A percentile compares a stretch with the other conserved stretches of the same genome.
Conservation (phyloP, 1,140 invertebrate genomes). For the Contarinia nasturtii region DNA sequence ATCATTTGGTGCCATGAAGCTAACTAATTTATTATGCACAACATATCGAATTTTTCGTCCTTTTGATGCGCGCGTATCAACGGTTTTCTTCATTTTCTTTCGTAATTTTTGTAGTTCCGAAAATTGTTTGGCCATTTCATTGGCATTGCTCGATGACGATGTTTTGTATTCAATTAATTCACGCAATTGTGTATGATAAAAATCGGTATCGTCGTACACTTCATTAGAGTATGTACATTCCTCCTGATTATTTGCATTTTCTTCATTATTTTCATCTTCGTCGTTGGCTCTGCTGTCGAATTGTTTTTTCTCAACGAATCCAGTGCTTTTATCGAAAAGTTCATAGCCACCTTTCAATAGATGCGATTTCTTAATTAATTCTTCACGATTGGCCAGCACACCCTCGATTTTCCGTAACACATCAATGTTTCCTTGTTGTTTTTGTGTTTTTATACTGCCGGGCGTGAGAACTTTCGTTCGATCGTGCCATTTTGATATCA, state of each 20-base stretch:
- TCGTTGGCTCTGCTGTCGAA: constrained; percentile 2
- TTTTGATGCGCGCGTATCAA: constrained; percentile 83
- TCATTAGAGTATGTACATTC: constrained; percentile 41
- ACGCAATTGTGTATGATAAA: constrained; percentile 81
- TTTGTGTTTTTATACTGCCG: constrained; percentile 33
- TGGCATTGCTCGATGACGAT: constrained; percentile 58
- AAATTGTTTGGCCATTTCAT: constrained; percentile 65
- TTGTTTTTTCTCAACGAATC: constrained; percentile 19
- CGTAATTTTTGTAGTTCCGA: constrained; percentile 78
- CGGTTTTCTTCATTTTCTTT: constrained; percentile 74
- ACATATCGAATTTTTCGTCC: constrained; percentile 78
- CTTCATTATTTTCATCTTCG: constrained; percentile 15
- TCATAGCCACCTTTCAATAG: constrained; percentile 54
- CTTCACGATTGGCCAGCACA: constrained; percentile 54
- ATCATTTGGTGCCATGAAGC: constrained; percentile 78
- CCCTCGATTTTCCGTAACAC: constrained; percentile 75
- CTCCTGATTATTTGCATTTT: constrained; percentile 11
- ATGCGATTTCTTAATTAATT: constrained; percentile 64
- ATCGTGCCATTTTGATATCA: constrained; percentile 84
- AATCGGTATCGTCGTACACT: constrained; percentile 93
- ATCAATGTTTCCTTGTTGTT: constrained; percentile 43
- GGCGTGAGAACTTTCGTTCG: constrained; percentile 55
- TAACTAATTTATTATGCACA: constrained; percentile 77
- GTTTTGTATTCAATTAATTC: constrained; percentile 87
- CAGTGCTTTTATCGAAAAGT: constrained; percentile 33